A percentile compares a stretch with the other conserved stretches of the same genome.
Evolutionary conservation across 2,113 vertebrate species (phyloP).

Genomic region (Ranitomeya imitator): DNA sequence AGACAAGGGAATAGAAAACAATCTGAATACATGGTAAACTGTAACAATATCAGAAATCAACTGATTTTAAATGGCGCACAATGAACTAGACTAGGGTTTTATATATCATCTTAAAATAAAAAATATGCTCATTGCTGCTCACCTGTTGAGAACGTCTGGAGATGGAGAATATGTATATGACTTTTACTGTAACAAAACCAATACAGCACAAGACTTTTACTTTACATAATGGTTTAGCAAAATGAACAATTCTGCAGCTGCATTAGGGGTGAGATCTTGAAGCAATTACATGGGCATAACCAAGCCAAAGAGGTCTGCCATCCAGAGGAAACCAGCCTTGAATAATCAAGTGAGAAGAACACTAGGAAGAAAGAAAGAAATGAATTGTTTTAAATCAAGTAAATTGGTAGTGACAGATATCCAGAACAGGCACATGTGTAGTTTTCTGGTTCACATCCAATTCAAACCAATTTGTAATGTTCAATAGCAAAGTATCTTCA

Average conservation of each 20-base stretch:
- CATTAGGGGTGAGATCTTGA: constrained; percentile 32
- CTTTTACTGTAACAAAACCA: neutral
- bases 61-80: neutral
- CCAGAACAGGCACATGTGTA: constrained; percentile 40
- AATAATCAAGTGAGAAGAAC: constrained; percentile 47
- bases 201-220: neutral
- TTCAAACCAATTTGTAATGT: constrained; percentile 48
- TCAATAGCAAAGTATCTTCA: constrained; percentile 50
- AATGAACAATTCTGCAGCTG: constrained; percentile 23
- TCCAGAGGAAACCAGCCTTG: constrained; percentile 31
- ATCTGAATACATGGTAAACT: neutral
- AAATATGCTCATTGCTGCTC: neutral
- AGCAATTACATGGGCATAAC: constrained; percentile 43
- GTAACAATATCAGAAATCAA: neutral
- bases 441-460: constrained; percentile 52
- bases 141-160: neutral
- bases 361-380: constrained; percentile 28
- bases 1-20: neutral
- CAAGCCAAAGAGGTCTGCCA: constrained; percentile 41
- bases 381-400: constrained; percentile 49
- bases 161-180: neutral
- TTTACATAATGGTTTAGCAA: constrained; percentile 9
- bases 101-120: neutral
- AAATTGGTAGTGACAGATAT: constrained; percentile 48
- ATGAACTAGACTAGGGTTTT: neutral